Base-by-base conservation (phyloP, 2,888 invertebrate species). In the Ptychoptera albimana region DNA sequence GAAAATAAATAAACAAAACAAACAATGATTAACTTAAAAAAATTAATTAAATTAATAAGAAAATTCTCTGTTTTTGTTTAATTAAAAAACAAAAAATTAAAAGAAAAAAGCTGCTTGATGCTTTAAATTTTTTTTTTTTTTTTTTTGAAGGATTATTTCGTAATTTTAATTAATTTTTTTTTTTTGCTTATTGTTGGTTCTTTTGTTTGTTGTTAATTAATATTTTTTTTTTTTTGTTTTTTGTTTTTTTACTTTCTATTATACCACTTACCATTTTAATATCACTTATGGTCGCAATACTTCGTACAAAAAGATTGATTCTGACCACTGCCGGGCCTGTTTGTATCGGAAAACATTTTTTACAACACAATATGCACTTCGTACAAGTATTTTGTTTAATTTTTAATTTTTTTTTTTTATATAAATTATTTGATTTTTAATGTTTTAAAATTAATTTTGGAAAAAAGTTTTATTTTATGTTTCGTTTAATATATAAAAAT, bases 251-350 rank as follows among this genome's bases (percentile, higher is more conserved):
- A 39, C n/a, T n/a, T n/a, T n/a, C n/a, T 43, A 45, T 14, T 5
- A 34, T 37, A 51, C 47, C 67, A 87, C 91, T 91, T 85, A 94
- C 94, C 93, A 94, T 94, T 76, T 92, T 92, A 72, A 88, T 92
- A 79, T 94, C 94, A 81, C 92, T 93, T 75, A 94, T 94, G 67
- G 92, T 92, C 67, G 88, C 87, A 67, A 94, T 89, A 82, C 86
- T 91, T 77, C 94, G 77, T 71, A 94, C 88, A 82, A 91, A 91
- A 75, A 92, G 83, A 83, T 94, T 94, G 71, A 94, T 88, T 75
- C 81, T 83, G 72, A 94, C 93, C 75, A 89, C 79, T 68, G 93
- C 91, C 66, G 93, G 91, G 68, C 92, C 92, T 87, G 77, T 72
- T 64, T 63, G 61, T 52, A 48, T 47, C 15, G 32, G 15, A 32